Percentiles rank a stretch among this genome's conserved stretches.
phyloP scores from a whole-genome alignment of 2,113 vertebrate species.

The Dromaius novaehollandiae region DNA sequence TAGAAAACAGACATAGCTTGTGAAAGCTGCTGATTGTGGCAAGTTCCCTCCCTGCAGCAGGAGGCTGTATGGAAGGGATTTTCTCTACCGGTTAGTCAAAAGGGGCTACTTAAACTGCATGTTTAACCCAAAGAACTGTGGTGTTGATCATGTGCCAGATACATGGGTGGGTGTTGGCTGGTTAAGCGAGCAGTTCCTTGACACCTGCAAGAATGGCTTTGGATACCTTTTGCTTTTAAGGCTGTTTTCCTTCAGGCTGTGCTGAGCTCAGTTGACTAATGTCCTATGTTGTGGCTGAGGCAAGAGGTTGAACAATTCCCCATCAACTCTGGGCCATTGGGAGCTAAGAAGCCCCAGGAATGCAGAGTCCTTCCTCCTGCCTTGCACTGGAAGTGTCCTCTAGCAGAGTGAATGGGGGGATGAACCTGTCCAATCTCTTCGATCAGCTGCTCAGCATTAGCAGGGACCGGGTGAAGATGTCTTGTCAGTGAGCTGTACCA shows the following conservation, averaged over 20 bases:
- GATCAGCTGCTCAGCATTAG: not conserved
- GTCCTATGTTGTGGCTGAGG: not conserved
- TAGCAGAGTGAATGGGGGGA: not conserved
- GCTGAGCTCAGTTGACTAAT: not conserved
- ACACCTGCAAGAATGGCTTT: not conserved
- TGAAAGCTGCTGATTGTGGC: not conserved
- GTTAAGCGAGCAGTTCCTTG: not conserved
- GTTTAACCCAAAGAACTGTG: not conserved
- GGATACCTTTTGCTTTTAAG: not conserved
- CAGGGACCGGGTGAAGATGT: not conserved
- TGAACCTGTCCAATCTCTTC: not conserved
- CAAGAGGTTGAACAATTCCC: not conserved
- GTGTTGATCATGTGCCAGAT: rapidly evolving
- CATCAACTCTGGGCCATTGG: not conserved
- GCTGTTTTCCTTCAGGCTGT: not conserved
- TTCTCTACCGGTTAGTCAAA: not conserved
- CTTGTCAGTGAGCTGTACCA: not conserved
- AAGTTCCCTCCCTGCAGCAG: not conserved
- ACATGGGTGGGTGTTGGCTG: not conserved
- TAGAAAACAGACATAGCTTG: not conserved
- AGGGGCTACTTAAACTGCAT: not conserved
- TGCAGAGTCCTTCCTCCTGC: not conserved
- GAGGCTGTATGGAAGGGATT: not conserved
- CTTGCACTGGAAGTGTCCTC: rapidly evolving
- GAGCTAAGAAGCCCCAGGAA: not conserved